Evolutionary conservation across 1,140 invertebrate genomes (phyloP).

Genomic region (Sitodiplosis mosellana): DNA sequence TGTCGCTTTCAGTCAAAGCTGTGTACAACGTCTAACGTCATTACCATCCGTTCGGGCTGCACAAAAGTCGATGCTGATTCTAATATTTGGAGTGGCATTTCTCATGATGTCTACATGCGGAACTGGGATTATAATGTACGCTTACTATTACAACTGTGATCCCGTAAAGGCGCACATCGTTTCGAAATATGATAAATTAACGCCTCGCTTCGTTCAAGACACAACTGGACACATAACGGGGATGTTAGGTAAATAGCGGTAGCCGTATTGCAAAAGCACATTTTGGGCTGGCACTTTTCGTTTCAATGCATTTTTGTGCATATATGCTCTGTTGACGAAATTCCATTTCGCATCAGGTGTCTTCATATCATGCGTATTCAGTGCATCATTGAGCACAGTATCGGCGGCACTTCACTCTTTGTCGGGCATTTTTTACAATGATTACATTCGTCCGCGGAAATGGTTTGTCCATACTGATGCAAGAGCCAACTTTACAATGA

Average conservation of each 20-base stretch:
- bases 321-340: no score
- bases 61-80: constrained; percentile 19
- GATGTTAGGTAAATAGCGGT: constrained; percentile 39
- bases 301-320: no score
- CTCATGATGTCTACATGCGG: constrained; percentile 33
- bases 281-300: no score
- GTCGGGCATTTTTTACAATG: constrained; percentile 55
- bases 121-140: constrained; percentile 53
- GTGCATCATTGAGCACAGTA: constrained; percentile 39
- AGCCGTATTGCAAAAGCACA: no score
- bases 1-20: not conserved
- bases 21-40: not conserved
- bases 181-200: constrained; percentile 30
- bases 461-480: constrained; percentile 28
- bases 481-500: constrained; percentile 37
- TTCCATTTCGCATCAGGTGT: no score
- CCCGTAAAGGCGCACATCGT: constrained; percentile 36
- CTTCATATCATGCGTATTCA: constrained; percentile 50
- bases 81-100: constrained; percentile 30
- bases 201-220: constrained; percentile 44
- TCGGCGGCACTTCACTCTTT: constrained; percentile 54
- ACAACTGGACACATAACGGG: constrained; percentile 33
- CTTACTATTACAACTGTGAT: constrained; percentile 53
- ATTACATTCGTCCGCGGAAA: constrained; percentile 37
- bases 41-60: not conserved